Evolutionary conservation across 2,888 invertebrate genomes (phyloP), one percentile per base, ranked within the genome.

Genomic region (Papilio demoleus): DNA sequence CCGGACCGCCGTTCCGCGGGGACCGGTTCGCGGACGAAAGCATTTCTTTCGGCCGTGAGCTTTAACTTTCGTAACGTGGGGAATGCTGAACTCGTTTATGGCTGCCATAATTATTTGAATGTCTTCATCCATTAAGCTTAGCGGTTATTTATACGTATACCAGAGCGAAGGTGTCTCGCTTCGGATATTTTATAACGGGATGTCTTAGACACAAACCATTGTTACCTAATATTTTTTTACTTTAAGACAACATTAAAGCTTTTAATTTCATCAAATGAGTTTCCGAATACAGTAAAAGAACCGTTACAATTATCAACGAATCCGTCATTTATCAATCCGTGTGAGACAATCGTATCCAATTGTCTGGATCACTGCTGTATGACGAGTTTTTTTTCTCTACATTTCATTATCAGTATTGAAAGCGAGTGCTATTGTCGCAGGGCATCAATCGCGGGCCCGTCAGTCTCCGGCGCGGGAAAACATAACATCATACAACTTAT

Each of bases 351-450:
- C 53, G 53, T 61, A 19, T 50, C 40, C 27, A 14, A 61, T 40
- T 50, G 61, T 53, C 53, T 22, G n/a, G 31, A 17, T 5, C 36
- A 14, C 6, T 31, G 22, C 8, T 27, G 27, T 9, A 36, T 40
- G 60, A 38, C 34, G 60, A 19, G 47, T 24, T 40, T 58, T 42
- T 34, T 65, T 45, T 42, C 17, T 42, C 12, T n/a, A 65, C 47
- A 62, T 62, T 61, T 38, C 68, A 70, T 71, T 71, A 72, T 73
- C 56, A 42, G 63, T 71, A 75, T 73, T 73, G 70, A 67, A 72
- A 71, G 71, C 73, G 72, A 27, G 73, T 72, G 62, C 70, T 67
- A 74, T 77, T 75, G 75, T 75, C 68, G 63, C 71, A 74, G 70
- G 72, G 72, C 70, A 73, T 77, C 75, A 75, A 74, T 74, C 67